These are phyloP conservation scores for Serripes groenlandicus DNA, from an alignment of 2,888 invertebrate genomes.

Conservation along the genomic window DNA sequence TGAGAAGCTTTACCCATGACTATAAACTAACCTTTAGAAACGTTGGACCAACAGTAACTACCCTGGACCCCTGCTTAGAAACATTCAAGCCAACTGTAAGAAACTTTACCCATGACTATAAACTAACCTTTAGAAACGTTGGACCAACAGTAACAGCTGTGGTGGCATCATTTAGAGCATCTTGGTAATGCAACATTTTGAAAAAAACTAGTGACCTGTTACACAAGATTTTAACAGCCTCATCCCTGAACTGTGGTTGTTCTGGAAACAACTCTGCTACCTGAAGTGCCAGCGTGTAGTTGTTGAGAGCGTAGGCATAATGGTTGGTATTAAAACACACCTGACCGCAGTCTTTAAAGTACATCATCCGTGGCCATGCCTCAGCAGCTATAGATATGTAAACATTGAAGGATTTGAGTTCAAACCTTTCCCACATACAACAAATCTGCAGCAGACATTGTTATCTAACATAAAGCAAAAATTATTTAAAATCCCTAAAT, in stretches of 20 bases:
- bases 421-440: no score
- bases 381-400: conserved; percentile 5
- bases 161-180: conserved; percentile 50
- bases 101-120: no score
- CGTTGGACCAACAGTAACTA: no score
- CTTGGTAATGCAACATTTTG: conserved; percentile 27
- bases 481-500: no score
- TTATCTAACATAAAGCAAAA: no score
- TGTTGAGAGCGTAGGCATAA: background rate
- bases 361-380: conserved; percentile 1
- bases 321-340: conserved; percentile 6
- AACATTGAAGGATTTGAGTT: no score
- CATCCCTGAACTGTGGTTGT: conserved; percentile 17
- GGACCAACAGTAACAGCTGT: conserved; percentile 21
- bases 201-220: conserved; percentile 52
- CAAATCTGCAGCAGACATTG: no score
- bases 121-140: conserved; percentile 51
- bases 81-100: no score
- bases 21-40: no score
- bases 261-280: conserved; percentile 11
- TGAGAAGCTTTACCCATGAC: no score
- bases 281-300: conserved; percentile 31
- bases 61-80: no score
- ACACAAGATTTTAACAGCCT: conserved; percentile 51
- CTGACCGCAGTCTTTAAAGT: conserved; percentile 27